These are phyloP conservation scores for Tadarida brasiliensis DNA, from an alignment of 2,797 vertebrate species.

Conservation along the genomic window DNA sequence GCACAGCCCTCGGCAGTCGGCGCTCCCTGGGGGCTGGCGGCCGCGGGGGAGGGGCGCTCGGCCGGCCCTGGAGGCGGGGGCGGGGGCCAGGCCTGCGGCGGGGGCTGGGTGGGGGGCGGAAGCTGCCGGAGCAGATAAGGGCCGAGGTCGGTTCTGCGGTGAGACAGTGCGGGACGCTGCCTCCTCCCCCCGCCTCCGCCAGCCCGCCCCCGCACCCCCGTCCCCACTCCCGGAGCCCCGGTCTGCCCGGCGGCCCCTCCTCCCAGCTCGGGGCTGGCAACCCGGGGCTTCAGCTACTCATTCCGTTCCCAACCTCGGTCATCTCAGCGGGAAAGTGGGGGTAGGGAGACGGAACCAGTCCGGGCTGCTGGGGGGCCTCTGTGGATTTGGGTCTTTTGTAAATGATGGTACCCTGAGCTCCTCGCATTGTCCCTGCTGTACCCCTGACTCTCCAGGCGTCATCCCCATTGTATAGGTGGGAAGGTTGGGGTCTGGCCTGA, in stretches of 20 bases:
- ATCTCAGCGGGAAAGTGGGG: slow-evolving; percentile 25
- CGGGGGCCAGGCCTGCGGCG: slow-evolving; percentile 45
- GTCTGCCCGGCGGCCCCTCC: not conserved
- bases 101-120: slow-evolving; percentile 85
- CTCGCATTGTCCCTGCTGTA: not conserved
- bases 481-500: not conserved
- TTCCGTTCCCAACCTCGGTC: not conserved
- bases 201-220: not conserved
- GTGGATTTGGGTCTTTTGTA: not conserved
- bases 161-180: slow-evolving; percentile 73
- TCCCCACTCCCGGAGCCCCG: not conserved
- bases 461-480: not conserved
- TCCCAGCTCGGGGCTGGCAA: not conserved
- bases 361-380: not conserved
- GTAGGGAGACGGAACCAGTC: not conserved
- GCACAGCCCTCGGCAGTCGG: not conserved
- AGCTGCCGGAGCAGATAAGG: slow-evolving; percentile 90
- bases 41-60: slow-evolving; percentile 49
- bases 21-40: slow-evolving; percentile 70
- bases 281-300: not conserved
- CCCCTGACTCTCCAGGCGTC: not conserved
- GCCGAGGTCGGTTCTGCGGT: slow-evolving; percentile 84
- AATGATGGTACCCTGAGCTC: not conserved
- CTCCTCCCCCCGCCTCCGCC: not conserved
- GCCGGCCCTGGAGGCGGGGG: slow-evolving; percentile 35